Conservation (phyloP, 2,888 invertebrate species). For the Allolobophora icterica region DNA sequence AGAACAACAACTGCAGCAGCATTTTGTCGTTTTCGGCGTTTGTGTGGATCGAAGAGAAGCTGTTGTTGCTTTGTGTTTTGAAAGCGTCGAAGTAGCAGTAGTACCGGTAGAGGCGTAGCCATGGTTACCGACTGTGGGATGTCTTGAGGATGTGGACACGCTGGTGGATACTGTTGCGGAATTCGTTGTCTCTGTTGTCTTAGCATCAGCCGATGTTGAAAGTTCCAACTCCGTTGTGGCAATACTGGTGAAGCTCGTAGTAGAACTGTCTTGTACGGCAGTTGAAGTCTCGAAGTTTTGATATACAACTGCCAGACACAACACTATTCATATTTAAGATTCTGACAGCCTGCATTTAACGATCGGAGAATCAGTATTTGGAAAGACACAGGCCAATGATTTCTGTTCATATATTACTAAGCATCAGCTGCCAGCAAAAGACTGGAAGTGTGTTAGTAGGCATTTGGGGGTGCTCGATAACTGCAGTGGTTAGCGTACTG, state of each 20-base stretch:
- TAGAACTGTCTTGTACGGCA: not conserved
- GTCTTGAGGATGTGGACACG: not conserved
- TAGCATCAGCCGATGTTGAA: not conserved
- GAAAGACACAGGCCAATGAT: not conserved
- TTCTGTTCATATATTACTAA: no score
- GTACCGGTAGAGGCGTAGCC: not conserved
- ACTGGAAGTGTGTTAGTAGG: no score
- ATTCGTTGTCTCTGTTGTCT: no score
- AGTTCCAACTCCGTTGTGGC: not conserved
- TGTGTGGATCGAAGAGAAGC: not conserved
- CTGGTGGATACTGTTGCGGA: not conserved
- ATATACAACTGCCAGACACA: not conserved
- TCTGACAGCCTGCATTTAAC: not conserved
- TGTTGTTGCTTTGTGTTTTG: not conserved
- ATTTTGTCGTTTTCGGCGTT: not conserved
- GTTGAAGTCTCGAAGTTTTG: not conserved
- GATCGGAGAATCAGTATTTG: not conserved
- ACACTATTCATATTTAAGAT: not conserved
- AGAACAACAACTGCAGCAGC: constrained; percentile 29
- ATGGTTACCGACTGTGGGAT: not conserved
- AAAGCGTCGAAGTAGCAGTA: not conserved
- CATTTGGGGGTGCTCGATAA: no score
- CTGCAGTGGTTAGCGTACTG: no score
- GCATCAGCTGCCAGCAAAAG: no score
- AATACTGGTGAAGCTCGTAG: not conserved